Evolutionary conservation across 2,888 invertebrate species (phyloP), one percentile per base, ranked within the genome.

Genomic region (Notocelia uddmanniana): DNA sequence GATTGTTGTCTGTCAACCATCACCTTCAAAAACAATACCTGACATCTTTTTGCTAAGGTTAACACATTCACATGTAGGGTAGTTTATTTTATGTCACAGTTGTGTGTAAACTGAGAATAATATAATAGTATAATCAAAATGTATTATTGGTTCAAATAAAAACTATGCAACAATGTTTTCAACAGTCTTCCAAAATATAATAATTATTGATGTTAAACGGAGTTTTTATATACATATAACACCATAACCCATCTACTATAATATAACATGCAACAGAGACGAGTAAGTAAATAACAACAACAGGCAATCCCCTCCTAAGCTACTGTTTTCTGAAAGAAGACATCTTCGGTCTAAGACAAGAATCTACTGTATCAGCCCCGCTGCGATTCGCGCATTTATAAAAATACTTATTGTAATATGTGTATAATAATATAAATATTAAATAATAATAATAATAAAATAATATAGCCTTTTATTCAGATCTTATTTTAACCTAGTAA

Each of bases 121-220:
- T 23, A 34, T 57, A 9, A 21, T 23, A 23, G 15, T 31, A 18
- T n/a, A 57, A 34, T 18, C n/a, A 18, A 50, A 19, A 10, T 10
- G 18, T 34, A 18, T 57, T 19, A 31, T 10, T 62, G 3, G 48
- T 11, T 23, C 10, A 48, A 62, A 18, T 26, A 18, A 2, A 21
- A 48, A 48, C 21, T 34, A 64, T 26, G 19, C 18, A 34, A 50
- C 31, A 15, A 34, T 63, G 37, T 64, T 54, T 21, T 54, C 34
- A 37, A 54, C n/a, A 19, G 64, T 64, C 64, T 64, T 64, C 64
- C 64, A 64, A 34, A 64, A 64, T 64, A 57, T 57, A 52, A 50
- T 18, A 37, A 64, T 64, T 37, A 54, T 37, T 15, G 37, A 37
- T 52, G 23, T 64, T 15, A 1, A 63, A 18, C 50, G 11, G 26